Conservation (phyloP, 2,888 invertebrate species). For the Acanthacorydalis orientalis region DNA sequence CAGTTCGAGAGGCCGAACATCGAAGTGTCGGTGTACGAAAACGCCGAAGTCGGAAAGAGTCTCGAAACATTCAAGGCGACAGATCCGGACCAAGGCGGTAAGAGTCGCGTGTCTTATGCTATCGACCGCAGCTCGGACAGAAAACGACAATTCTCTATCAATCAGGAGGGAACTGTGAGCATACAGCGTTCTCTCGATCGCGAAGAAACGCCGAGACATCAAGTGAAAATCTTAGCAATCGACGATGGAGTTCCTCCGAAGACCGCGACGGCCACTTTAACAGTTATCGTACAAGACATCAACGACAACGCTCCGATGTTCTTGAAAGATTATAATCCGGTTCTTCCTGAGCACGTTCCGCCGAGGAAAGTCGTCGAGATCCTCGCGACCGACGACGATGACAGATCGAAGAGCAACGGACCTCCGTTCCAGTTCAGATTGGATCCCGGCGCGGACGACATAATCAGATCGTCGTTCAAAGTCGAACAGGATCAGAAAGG, state of each 20-base stretch:
- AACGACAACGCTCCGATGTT: slow-evolving; percentile 92
- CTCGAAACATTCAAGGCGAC: slow-evolving; percentile 89
- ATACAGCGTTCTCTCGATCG: slow-evolving; percentile 85
- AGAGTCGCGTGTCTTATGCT: slow-evolving; percentile 78
- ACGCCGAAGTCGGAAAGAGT: slow-evolving; percentile 77
- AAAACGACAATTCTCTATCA: slow-evolving; percentile 85
- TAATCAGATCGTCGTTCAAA: slow-evolving; percentile 85
- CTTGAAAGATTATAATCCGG: slow-evolving; percentile 80
- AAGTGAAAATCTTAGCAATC: slow-evolving; percentile 89
- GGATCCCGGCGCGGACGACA: slow-evolving; percentile 86
- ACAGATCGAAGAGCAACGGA: slow-evolving; percentile 85
- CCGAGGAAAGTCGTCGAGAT: slow-evolving; percentile 87
- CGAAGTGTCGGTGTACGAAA: slow-evolving; percentile 81
- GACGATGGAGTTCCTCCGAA: slow-evolving; percentile 88
- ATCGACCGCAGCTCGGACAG: slow-evolving; percentile 86
- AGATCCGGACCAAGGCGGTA: slow-evolving; percentile 90
- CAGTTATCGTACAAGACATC: slow-evolving; percentile 88
- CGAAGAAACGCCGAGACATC: slow-evolving; percentile 89
- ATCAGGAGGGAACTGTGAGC: slow-evolving; percentile 86
- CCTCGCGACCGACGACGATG: slow-evolving; percentile 85
- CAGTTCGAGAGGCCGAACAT: slow-evolving; percentile 87
- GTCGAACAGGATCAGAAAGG: slow-evolving; percentile 96
- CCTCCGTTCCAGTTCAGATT: slow-evolving; percentile 92
- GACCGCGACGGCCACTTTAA: slow-evolving; percentile 84
- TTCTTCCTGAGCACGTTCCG: slow-evolving; percentile 82